Evolutionary conservation across 2,797 vertebrate genomes (phyloP).

Genomic region (Brachymystax lenok): DNA sequence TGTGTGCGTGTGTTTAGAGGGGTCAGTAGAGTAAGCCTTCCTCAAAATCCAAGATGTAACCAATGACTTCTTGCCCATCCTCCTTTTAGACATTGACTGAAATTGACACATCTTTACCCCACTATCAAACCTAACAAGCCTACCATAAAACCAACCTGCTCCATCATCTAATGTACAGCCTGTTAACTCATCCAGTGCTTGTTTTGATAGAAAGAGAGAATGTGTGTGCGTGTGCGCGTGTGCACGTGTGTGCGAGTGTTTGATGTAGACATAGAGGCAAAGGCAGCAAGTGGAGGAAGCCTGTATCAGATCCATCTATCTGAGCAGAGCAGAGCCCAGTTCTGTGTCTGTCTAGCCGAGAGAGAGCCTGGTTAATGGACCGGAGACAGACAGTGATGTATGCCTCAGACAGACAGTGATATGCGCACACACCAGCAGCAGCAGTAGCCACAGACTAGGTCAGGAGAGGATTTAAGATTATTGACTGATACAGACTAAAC

Average conservation of each 20-base stretch:
- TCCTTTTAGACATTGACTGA: constrained; percentile 23
- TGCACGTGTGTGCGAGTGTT: background rate
- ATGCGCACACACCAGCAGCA: constrained; percentile 34
- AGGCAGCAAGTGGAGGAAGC: constrained; percentile 43
- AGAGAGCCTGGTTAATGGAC: constrained; percentile 70
- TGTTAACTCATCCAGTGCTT: constrained; percentile 40
- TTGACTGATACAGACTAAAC: constrained; percentile 57
- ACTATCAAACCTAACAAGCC: constrained; percentile 17
- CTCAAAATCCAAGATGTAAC: constrained; percentile 41
- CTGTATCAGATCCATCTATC: constrained; percentile 64
- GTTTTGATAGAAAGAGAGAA: constrained; percentile 37
- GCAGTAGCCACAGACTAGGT: background rate
- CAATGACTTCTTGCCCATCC: constrained; percentile 8
- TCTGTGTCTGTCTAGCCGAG: constrained; percentile 61
- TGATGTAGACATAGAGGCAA: background rate
- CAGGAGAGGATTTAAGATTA: constrained; percentile 10
- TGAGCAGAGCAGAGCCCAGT: constrained; percentile 36
- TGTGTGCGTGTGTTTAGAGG: background rate
- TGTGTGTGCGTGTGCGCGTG: constrained; percentile 19
- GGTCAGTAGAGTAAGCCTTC: constrained; percentile 20
- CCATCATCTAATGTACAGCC: constrained; percentile 52
- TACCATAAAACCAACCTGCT: constrained; percentile 42
- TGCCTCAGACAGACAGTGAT: constrained; percentile 52
- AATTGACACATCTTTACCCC: constrained; percentile 31
- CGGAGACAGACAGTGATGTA: constrained; percentile 70